Percentiles rank a stretch among this genome's conserved stretches.
phyloP scores from a whole-genome alignment of 1,140 invertebrate genomes.

The Zaprionus vittiger region DNA sequence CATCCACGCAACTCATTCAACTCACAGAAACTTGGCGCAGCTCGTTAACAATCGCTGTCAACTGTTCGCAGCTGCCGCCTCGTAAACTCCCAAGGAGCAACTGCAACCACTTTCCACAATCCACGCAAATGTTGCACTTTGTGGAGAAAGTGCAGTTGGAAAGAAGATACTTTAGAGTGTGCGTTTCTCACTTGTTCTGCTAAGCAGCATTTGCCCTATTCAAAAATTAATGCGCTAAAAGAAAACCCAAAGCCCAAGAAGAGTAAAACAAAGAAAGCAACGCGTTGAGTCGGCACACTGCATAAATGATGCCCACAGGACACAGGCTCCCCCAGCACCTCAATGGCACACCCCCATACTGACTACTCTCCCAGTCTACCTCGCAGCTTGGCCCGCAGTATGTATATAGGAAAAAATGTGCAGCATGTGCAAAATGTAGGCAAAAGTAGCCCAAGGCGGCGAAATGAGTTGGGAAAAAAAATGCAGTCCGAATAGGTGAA shows the following conservation, averaged over 20 bases:
- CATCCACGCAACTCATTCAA: neutral
- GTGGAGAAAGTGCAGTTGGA: conserved; percentile 16
- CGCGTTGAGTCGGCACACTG: conserved; percentile 38
- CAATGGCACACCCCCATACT: conserved; percentile 9
- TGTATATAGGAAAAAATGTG: conserved; percentile 12
- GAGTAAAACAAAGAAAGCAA: conserved; percentile 30
- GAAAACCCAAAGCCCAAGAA: conserved; percentile 33
- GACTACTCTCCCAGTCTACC: too few relatives aligned
- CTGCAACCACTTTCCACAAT: conserved; percentile 18
- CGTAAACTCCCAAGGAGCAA: neutral
- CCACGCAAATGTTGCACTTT: conserved; percentile 27
- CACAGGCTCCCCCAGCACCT: conserved; percentile 5
- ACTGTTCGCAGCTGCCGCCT: neutral
- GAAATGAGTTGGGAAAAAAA: conserved; percentile 25
- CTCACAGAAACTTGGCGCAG: neutral
- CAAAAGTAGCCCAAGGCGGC: conserved; percentile 26
- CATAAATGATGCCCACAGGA: conserved; percentile 66
- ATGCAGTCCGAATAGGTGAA: conserved; percentile 8
- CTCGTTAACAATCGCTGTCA: neutral
- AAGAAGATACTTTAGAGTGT: conserved; percentile 28
- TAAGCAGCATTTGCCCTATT: conserved; percentile 52
- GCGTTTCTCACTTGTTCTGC: conserved; percentile 13
- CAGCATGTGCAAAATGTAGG: conserved; percentile 30
- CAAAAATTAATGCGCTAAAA: conserved; percentile 68
- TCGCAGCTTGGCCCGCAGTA: neutral